A percentile compares a stretch with the other conserved stretches of the same genome.
Evolutionary conservation across 1,140 invertebrate genomes (phyloP).

Genomic region (Trinorchestia longiramus): DNA sequence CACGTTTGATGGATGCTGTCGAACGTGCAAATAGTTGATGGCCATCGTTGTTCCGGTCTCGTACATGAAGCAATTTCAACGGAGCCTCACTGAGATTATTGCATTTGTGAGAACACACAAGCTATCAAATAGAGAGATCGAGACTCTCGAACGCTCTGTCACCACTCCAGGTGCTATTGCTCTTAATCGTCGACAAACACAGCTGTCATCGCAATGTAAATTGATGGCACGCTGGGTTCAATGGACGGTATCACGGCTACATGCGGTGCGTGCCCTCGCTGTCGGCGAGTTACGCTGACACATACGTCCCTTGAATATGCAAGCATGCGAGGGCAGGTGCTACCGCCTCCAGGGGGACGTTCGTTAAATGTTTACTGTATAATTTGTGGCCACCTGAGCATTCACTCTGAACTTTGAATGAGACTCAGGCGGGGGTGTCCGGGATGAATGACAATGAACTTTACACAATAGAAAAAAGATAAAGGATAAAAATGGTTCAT

Average conservation of each 20-base stretch:
- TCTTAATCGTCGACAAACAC: constrained; percentile 48
- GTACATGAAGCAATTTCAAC: constrained; percentile 24
- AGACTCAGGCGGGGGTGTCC: neutral
- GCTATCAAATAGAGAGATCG: constrained; percentile 41
- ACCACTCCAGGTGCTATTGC: constrained; percentile 31
- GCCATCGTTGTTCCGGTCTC: neutral
- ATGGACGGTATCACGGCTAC: constrained; percentile 40
- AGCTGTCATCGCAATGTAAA: constrained; percentile 50
- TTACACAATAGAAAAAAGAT: neutral
- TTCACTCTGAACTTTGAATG: neutral
- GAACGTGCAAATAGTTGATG: neutral
- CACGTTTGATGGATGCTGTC: neutral
- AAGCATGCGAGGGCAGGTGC: neutral
- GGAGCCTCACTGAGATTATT: neutral
- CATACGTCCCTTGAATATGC: neutral
- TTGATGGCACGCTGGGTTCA: constrained; percentile 3
- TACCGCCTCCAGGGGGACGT: neutral
- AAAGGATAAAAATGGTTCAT: neutral
- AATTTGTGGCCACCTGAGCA: neutral
- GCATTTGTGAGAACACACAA: constrained; percentile 10
- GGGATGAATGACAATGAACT: neutral
- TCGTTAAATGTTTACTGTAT: neutral
- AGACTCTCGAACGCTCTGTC: neutral
- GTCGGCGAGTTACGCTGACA: neutral
- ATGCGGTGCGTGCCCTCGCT: neutral